Base-by-base conservation (phyloP, 1,140 invertebrate genomes). In the Formica exsecta region DNA sequence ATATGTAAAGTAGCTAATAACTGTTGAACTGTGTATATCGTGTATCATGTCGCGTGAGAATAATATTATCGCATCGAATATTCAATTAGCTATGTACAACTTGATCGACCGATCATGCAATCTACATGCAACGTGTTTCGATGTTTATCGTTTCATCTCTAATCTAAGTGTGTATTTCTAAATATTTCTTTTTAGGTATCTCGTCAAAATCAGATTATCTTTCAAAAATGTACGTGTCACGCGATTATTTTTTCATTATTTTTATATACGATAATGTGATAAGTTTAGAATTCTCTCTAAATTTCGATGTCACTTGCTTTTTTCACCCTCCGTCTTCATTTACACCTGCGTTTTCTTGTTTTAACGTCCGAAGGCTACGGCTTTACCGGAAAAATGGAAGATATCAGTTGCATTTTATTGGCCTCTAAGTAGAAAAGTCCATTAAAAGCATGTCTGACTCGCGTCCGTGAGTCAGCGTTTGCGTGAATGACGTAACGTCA, bases 341-440 rank as follows among this genome's bases (percentile, higher is more conserved):
- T 80, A 25, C 13, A 36, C n/a, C 48, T 66, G 25, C 19, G 6
- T 68, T 68, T 80, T 51, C 48, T 41, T 29, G 29, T 51, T 7
- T 36, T 70, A 38, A 13, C 61, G 51, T 83, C 85, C 86, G 85
- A 91, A 92, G 88, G 91, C 92, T 93, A 92, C 92, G 88, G 91
- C 90, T 94, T 93, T 94, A 87, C 91, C 85, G 83, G 86, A 92
- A 93, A 92, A 89, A 89, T 91, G 89, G 92, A 93, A 93, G 90
- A 94, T 93, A 91, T 91, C 90, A 79, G 88, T 65, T 85, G 91
- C 93, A 94, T 92, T 95, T 95, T 87, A 93, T 92, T 94, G 94
- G 94, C 94, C 91, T 95, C 94, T 95, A 95, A 95, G 94, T 94
- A 93, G 91, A 93, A 95, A 95, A 95, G 94, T 94, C 93, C 91